phyloP scores from a whole-genome alignment of 2,113 vertebrate genomes.

The Motacilla tschutschensis region DNA sequence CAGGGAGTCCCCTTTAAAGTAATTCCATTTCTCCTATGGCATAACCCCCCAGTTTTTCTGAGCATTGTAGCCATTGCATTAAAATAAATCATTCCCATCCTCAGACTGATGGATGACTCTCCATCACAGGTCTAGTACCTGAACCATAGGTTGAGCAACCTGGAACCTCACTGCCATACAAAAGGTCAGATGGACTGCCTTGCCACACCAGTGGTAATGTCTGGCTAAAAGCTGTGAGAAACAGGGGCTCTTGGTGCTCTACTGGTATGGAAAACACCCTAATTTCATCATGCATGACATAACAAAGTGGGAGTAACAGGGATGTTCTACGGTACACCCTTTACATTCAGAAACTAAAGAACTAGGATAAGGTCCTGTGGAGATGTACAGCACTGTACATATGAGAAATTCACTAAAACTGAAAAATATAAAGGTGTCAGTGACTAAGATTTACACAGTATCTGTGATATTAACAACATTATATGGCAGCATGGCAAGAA shows the following conservation, averaged over 20 bases:
- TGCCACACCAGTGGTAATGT: neutral
- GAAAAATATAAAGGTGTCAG: neutral
- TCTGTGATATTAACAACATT: neutral
- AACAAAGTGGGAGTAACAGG: neutral
- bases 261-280: neutral
- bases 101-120: neutral
- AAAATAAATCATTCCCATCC: accelerated
- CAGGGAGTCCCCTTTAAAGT: neutral
- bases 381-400: neutral
- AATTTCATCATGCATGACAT: neutral
- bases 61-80: neutral
- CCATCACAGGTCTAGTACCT: neutral
- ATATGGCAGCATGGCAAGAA: neutral
- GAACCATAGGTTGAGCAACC: neutral
- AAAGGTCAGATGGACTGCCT: neutral
- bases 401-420: neutral
- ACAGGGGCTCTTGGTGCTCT: neutral
- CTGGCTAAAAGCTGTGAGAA: neutral
- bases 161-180: accelerated
- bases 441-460: neutral
- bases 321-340: neutral
- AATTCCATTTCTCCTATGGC: neutral
- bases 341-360: neutral
- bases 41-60: neutral
- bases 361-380: accelerated